These are phyloP conservation scores for Mohoua ochrocephala DNA, from an alignment of 2,113 vertebrate species.

Conservation along the genomic window DNA sequence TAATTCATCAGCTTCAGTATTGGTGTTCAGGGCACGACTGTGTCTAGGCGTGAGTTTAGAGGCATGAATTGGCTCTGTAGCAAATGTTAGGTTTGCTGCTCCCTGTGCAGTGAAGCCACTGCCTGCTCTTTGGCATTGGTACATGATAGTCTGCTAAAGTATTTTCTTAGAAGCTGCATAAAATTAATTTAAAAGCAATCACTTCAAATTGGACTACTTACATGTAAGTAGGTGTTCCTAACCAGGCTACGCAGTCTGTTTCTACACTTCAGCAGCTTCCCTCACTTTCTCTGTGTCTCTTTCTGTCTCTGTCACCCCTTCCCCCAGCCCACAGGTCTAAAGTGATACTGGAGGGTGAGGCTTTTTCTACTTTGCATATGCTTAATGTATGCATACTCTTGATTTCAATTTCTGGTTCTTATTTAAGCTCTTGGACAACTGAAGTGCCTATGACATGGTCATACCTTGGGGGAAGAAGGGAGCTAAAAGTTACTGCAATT, in stretches of 20 bases:
- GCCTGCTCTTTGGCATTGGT: background rate
- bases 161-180: background rate
- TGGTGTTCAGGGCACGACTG: background rate
- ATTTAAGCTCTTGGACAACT: background rate
- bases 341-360: background rate
- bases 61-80: background rate
- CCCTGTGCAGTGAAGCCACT: background rate
- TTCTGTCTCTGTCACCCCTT: background rate
- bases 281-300: background rate
- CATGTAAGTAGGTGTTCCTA: background rate
- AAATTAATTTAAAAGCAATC: background rate
- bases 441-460: background rate
- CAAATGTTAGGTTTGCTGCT: background rate
- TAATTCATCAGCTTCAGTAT: background rate
- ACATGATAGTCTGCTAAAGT: background rate
- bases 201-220: background rate
- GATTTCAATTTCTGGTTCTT: background rate
- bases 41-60: background rate
- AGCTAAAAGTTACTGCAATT: background rate
- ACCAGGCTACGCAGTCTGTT: background rate
- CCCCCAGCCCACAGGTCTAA: background rate
- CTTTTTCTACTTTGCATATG: background rate
- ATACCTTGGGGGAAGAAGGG: background rate
- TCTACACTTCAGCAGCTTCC: background rate
- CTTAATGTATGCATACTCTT: background rate